Conservation (phyloP, 2,113 vertebrate species). For the Protobothrops mucrosquamatus region DNA sequence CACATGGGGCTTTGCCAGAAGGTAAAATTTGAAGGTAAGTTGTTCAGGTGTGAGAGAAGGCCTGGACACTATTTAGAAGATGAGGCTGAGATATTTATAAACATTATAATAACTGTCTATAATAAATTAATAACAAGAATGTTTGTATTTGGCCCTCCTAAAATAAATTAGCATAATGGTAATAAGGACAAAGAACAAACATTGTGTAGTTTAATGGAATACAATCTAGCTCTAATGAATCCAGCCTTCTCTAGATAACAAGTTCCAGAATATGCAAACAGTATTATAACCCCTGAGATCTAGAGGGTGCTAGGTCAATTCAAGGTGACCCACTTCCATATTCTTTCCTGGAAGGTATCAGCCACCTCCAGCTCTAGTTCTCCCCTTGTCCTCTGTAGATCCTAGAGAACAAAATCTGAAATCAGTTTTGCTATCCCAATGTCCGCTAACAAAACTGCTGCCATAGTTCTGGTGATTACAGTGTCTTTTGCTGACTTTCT, state of each 20-base stretch:
- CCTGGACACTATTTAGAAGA: not conserved
- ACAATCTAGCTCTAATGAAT: not conserved
- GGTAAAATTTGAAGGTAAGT: constrained; percentile 31
- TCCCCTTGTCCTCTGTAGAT: not conserved
- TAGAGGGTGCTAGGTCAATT: not conserved
- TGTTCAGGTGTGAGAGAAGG: not conserved
- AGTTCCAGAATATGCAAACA: not conserved
- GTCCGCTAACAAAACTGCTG: not conserved
- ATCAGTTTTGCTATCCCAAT: not conserved
- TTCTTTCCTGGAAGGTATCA: not conserved
- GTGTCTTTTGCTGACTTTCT: not conserved
- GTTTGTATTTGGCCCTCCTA: not conserved
- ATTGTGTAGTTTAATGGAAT: not conserved
- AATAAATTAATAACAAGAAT: not conserved
- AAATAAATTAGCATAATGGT: not conserved
- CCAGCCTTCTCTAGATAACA: not conserved
- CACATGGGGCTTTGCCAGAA: constrained; percentile 53
- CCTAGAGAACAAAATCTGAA: not conserved
- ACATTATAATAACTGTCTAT: not conserved
- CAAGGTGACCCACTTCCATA: not conserved
- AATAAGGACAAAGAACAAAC: not conserved
- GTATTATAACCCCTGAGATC: not conserved
- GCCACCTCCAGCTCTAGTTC: not conserved
- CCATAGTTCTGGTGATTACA: not conserved
- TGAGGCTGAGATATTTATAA: not conserved